Evolutionary conservation across 1,140 invertebrate species (phyloP).

Genomic region (Harpegnathos saltator): DNA sequence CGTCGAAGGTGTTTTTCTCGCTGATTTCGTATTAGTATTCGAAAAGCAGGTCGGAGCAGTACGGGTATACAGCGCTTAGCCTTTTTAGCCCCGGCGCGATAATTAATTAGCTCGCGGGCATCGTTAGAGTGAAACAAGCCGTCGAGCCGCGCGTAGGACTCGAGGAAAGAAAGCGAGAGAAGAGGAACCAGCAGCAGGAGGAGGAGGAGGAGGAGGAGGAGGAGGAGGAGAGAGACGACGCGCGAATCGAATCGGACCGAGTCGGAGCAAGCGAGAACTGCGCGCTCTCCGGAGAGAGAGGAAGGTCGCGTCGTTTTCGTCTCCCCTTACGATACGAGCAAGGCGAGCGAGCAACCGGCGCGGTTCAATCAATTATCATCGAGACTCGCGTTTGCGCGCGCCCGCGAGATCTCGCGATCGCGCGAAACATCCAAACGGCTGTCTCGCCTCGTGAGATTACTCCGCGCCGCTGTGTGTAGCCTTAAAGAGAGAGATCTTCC

Average conservation of each 20-base stretch:
- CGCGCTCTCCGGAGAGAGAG: too few species aligned
- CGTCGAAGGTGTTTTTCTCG: constrained; percentile 48
- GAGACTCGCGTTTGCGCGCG: too few species aligned
- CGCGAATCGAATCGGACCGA: too few species aligned
- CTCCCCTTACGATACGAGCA: too few species aligned
- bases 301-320: constrained; percentile 37
- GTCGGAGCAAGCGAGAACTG: too few species aligned
- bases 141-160: constrained; percentile 51
- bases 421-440: constrained; percentile 2
- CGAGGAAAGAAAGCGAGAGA: constrained; percentile 21
- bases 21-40: constrained; percentile 71
- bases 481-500: constrained; percentile 36
- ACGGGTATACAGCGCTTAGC: constrained; percentile 84
- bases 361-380: constrained; percentile 41
- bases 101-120: constrained; percentile 78
- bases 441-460: constrained; percentile 46
- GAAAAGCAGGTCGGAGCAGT: constrained; percentile 83
- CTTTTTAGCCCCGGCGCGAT: constrained; percentile 78
- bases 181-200: constrained; percentile 19
- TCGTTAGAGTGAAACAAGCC: constrained; percentile 65
- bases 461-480: constrained; percentile 15
- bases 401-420: constrained; percentile 24
- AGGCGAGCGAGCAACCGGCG: constrained; percentile 23
- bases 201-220: constrained; percentile 6
- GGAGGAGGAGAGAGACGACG: neutral